Conservation (phyloP, 2,113 vertebrate genomes). For the Oryzias celebensis region DNA sequence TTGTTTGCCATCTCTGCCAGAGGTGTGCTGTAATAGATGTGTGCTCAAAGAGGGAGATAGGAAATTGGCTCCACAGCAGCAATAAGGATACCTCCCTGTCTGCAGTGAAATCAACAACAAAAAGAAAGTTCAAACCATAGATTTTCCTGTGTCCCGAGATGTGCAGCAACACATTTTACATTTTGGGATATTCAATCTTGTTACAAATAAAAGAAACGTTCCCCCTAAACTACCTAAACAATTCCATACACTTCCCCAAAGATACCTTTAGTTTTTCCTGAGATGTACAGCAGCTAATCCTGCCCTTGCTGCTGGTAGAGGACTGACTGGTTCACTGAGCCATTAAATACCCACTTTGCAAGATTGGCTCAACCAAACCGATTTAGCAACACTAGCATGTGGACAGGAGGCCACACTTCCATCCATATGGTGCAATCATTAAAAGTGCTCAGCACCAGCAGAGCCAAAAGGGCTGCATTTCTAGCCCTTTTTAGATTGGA, state of each 20-base stretch:
- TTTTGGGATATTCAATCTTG: conserved; percentile 5
- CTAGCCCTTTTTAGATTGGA: conserved; percentile 20
- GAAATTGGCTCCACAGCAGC: conserved; percentile 34
- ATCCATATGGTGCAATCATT: conserved; percentile 54
- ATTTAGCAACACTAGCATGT: conserved; percentile 58
- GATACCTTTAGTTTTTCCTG: conserved; percentile 4
- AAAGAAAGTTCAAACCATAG: neutral
- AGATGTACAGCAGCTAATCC: conserved; percentile 58
- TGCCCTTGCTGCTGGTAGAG: conserved; percentile 31
- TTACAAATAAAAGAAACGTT: conserved; percentile 4
- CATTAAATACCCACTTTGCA: conserved; percentile 65
- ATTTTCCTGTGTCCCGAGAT: neutral
- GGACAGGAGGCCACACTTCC: conserved; percentile 22
- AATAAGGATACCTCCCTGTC: conserved; percentile 20
- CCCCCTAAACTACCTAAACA: conserved; percentile 4
- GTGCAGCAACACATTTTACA: neutral
- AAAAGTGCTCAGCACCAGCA: conserved; percentile 41
- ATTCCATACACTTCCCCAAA: neutral
- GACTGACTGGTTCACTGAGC: conserved; percentile 62
- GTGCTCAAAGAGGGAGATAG: conserved; percentile 33
- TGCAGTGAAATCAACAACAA: conserved; percentile 27
- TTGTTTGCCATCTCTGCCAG: conserved; percentile 27
- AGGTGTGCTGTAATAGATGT: conserved; percentile 20
- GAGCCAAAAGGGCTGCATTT: conserved; percentile 31
- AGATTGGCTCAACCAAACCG: conserved; percentile 50